These are phyloP conservation scores for Ridgeia piscesae DNA, from an alignment of 1,140 invertebrate species.

Conservation along the genomic window DNA sequence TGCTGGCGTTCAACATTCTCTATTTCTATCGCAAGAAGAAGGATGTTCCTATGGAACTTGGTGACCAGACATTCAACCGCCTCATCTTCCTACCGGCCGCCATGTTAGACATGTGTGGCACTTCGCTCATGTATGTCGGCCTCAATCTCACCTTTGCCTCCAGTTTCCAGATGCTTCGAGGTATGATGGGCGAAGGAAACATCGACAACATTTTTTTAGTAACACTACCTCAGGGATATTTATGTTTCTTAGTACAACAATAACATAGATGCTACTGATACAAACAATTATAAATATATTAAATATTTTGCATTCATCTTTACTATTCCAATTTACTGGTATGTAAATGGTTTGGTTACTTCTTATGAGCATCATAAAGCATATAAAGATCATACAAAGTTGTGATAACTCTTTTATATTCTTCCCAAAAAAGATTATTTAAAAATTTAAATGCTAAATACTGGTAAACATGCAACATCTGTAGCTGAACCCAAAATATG, in stretches of 20 bases:
- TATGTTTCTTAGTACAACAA: neutral
- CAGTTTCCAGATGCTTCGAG: conserved; percentile 96
- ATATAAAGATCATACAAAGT: too few species aligned
- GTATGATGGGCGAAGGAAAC: conserved; percentile 52
- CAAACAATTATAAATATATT: neutral
- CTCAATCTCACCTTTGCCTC: conserved; percentile 89
- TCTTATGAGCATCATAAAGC: neutral
- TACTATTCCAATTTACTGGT: too few species aligned
- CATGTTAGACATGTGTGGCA: conserved; percentile 78
- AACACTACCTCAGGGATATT: neutral
- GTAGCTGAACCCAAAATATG: too few species aligned
- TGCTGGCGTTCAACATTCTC: conserved; percentile 59
- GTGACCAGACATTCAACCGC: conserved; percentile 54
- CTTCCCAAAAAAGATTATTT: too few species aligned
- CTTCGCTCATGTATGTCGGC: conserved; percentile 87
- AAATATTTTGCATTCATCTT: too few species aligned
- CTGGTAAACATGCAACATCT: too few species aligned
- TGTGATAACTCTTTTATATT: too few species aligned
- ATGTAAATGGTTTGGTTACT: neutral
- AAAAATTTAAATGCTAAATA: too few species aligned
- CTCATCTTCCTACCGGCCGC: conserved; percentile 82
- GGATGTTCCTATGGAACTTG: conserved; percentile 63
- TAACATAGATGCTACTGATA: neutral
- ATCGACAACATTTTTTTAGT: neutral
- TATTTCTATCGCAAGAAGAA: conserved; percentile 60